Conservation (phyloP, 2,888 invertebrate genomes). For the Kryphioiulus occultus region DNA sequence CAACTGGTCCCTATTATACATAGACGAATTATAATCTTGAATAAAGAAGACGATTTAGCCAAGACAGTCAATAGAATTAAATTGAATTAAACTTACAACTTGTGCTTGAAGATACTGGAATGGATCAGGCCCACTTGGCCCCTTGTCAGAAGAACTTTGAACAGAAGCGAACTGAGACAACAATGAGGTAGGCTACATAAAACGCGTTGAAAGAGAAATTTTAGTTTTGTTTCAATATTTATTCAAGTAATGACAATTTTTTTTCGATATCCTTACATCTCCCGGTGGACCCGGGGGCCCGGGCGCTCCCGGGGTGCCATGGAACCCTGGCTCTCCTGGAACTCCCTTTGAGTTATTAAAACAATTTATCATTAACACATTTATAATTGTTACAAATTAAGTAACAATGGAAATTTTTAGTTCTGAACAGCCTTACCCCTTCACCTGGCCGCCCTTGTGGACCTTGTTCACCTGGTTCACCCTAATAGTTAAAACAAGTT, state of each 20-base stretch:
- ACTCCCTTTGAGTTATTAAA: slow-evolving; percentile 63
- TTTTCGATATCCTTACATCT: slow-evolving; percentile 66
- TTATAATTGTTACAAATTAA: background rate
- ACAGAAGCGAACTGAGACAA: slow-evolving; percentile 77
- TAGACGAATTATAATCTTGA: background rate
- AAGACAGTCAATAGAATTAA: background rate
- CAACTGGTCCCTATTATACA: slow-evolving; percentile 70
- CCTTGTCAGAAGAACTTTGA: slow-evolving; percentile 75
- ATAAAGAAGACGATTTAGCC: background rate
- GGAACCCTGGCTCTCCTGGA: slow-evolving; percentile 65
- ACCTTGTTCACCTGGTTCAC: slow-evolving; percentile 64
- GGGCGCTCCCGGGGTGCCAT: slow-evolving; percentile 64
- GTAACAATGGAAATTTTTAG: background rate
- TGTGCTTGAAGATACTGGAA: slow-evolving; percentile 81
- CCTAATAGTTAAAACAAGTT: slow-evolving; percentile 62
- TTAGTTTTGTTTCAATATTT: background rate
- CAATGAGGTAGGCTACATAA: slow-evolving; percentile 72
- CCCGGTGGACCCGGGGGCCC: slow-evolving; percentile 77
- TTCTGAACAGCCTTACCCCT: slow-evolving; percentile 32
- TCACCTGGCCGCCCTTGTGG: slow-evolving; percentile 35
- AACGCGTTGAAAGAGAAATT: background rate
- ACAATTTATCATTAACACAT: slow-evolving; percentile 55
- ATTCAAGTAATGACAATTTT: too few species aligned
- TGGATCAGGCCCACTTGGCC: slow-evolving; percentile 73
- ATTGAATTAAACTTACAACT: slow-evolving; percentile 62